These are phyloP conservation scores for Brachymystax lenok DNA, from an alignment of 2,797 vertebrate species.

Conservation along the genomic window DNA sequence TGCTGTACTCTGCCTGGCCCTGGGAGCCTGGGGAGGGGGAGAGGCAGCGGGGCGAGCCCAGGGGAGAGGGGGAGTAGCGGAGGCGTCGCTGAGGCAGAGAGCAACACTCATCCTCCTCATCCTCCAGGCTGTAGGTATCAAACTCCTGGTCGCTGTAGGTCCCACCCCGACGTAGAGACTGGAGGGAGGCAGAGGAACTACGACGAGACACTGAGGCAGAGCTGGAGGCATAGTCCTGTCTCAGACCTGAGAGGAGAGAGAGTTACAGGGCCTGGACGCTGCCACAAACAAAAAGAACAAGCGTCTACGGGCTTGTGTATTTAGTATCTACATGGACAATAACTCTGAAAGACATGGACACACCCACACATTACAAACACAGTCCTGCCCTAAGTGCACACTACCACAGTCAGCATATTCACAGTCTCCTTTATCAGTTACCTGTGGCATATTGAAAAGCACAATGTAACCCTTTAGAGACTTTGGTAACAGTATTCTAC, in stretches of 20 bases:
- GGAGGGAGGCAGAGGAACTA: conserved; percentile 88
- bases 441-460: neutral
- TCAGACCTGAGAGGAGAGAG: conserved; percentile 76
- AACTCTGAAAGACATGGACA: no score
- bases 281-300: neutral
- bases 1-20: conserved; percentile 68
- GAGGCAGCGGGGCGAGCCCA: conserved; percentile 87
- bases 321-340: no score
- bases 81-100: conserved; percentile 76
- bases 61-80: conserved; percentile 85
- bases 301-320: neutral
- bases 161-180: conserved; percentile 84
- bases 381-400: neutral
- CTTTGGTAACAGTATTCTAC: neutral
- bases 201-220: conserved; percentile 86
- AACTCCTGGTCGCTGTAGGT: conserved; percentile 93
- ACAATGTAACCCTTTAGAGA: neutral
- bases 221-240: conserved; percentile 91
- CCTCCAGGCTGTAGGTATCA: conserved; percentile 88
- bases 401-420: neutral
- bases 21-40: conserved; percentile 81
- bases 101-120: conserved; percentile 84
- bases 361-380: conserved; percentile 18
- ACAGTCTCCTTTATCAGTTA: neutral
- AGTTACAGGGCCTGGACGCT: neutral